phyloP scores from a whole-genome alignment of 1,140 invertebrate species.

The Stratiolaelaps scimitus region DNA sequence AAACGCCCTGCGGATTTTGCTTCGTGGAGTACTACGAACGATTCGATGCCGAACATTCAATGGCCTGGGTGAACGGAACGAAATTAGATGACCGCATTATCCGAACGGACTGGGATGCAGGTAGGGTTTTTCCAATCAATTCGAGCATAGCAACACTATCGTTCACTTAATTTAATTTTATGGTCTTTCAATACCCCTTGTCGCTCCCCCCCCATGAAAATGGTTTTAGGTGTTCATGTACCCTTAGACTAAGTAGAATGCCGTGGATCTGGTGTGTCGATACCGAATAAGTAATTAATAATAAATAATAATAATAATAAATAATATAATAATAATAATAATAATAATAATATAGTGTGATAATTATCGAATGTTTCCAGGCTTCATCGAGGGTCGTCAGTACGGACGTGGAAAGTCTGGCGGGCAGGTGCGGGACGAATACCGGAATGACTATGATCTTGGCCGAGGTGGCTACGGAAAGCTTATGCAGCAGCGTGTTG shows the following conservation, averaged over 20 bases:
- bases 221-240: too few species aligned
- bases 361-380: too few species aligned
- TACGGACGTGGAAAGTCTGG: constrained; percentile 96
- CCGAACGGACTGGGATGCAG: constrained; percentile 97
- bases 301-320: too few species aligned
- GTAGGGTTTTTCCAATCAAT: constrained; percentile 39
- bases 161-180: too few species aligned
- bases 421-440: constrained; percentile 97
- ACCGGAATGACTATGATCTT: constrained; percentile 88
- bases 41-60: constrained; percentile 76
- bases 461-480: constrained; percentile 94
- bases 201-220: too few species aligned
- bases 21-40: constrained; percentile 91
- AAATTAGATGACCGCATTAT: constrained; percentile 92
- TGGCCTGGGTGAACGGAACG: constrained; percentile 94
- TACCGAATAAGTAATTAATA: too few species aligned
- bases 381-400: constrained; percentile 90
- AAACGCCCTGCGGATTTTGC: constrained; percentile 98
- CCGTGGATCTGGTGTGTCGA: too few species aligned
- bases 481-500: constrained; percentile 69
- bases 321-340: too few species aligned
- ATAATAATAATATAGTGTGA: too few species aligned
- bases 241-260: too few species aligned
- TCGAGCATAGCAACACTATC: too few species aligned
- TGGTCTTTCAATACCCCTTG: too few species aligned